Evolutionary conservation across 2,797 vertebrate species (phyloP).

Genomic region (Tokudaia muenninki): DNA sequence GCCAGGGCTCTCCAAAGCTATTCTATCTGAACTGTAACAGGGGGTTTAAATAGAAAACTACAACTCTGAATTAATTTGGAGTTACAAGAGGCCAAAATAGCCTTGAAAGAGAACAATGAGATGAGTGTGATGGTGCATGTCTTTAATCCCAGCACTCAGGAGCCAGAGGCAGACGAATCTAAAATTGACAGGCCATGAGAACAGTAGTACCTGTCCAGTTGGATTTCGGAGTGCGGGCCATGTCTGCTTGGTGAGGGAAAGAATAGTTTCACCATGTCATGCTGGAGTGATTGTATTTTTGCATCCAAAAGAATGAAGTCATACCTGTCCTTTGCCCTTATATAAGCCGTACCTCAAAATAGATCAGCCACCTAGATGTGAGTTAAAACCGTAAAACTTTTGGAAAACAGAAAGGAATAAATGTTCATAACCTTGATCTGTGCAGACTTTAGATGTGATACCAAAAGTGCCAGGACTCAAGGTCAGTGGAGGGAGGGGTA

Average conservation of each 20-base stretch:
- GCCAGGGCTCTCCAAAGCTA: background rate
- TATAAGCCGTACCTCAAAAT: background rate
- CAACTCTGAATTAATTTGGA: background rate
- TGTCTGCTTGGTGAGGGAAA: background rate
- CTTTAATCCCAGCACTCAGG: background rate
- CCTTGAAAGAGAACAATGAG: background rate
- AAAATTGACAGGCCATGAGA: background rate
- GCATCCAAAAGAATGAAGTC: background rate
- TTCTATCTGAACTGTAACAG: background rate
- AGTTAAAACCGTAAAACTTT: background rate
- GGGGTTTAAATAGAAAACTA: background rate
- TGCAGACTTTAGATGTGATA: background rate
- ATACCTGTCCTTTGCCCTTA: background rate
- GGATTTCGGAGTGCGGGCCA: background rate
- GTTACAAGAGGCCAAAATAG: background rate
- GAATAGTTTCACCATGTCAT: background rate
- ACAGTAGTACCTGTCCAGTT: background rate
- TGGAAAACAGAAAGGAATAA: background rate
- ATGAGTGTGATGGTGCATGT: background rate
- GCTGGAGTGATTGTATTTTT: background rate
- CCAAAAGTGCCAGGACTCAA: background rate
- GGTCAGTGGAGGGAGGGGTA: background rate
- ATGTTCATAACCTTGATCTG: background rate
- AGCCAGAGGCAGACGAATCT: background rate
- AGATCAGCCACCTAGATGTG: background rate